phyloP scores from a whole-genome alignment of 2,113 vertebrate species.

The Zonotrichia leucophrys region DNA sequence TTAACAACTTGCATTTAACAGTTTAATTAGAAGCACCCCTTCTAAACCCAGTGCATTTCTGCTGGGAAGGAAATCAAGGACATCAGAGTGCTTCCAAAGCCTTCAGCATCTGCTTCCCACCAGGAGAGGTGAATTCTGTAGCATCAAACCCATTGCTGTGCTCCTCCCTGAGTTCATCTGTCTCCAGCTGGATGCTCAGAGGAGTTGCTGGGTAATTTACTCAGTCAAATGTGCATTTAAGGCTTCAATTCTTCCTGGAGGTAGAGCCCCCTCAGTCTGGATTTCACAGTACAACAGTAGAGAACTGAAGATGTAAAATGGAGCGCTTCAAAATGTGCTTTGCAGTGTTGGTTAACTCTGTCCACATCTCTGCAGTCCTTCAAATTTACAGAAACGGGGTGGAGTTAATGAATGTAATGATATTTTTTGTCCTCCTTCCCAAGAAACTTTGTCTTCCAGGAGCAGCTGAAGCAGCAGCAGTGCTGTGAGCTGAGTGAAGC shows the following conservation, averaged over 20 bases:
- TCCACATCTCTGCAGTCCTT: background rate
- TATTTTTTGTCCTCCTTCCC: background rate
- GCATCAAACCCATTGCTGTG: background rate
- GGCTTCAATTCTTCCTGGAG: background rate
- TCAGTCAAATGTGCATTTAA: background rate
- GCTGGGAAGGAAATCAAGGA: background rate
- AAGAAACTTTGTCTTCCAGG: background rate
- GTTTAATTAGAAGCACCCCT: background rate
- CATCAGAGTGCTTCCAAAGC: background rate
- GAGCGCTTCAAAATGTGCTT: background rate
- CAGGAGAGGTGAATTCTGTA: background rate
- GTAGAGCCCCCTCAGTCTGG: background rate
- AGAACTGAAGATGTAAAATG: background rate
- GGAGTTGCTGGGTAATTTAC: background rate
- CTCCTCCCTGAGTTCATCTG: background rate
- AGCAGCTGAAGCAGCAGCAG: background rate
- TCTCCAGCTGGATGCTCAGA: background rate
- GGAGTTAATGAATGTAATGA: background rate
- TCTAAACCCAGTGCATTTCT: background rate
- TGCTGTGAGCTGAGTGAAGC: background rate
- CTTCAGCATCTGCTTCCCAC: background rate
- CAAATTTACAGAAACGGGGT: background rate
- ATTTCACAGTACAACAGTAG: background rate
- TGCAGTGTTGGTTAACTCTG: background rate
- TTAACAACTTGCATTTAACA: background rate